phyloP scores from a whole-genome alignment of 2,797 vertebrate species.

The Danio albolineatus region DNA sequence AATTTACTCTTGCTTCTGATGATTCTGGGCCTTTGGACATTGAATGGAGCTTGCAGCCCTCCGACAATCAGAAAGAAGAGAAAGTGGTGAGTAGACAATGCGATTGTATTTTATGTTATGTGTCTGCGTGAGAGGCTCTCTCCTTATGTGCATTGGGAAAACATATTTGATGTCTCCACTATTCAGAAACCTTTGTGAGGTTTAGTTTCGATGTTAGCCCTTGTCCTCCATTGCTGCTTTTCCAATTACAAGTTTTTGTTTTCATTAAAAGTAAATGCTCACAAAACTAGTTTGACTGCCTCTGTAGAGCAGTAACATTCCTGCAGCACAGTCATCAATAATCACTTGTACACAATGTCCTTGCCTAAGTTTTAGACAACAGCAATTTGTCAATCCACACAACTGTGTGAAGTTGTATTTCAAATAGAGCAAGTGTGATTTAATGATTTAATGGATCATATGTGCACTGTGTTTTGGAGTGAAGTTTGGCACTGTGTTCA shows the following conservation, averaged over 20 bases:
- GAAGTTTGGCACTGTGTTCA: no score
- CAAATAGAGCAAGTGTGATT: no score
- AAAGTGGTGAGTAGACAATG: conserved; percentile 82
- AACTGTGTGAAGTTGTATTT: no score
- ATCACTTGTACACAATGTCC: neutral
- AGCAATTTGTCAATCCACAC: no score
- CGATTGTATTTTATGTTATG: conserved; percentile 21
- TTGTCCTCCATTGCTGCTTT: neutral
- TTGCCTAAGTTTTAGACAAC: neutral
- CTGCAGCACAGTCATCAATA: neutral
- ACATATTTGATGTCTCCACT: conserved; percentile 23
- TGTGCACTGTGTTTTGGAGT: no score
- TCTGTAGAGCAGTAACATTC: conserved; percentile 8
- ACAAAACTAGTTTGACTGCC: conserved; percentile 29
- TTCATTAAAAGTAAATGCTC: conserved; percentile 19
- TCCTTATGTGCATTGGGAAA: neutral
- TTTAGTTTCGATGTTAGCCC: conserved; percentile 37
- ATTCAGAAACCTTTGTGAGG: conserved; percentile 22
- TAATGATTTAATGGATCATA: no score
- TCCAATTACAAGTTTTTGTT: conserved; percentile 35
- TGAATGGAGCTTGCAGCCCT: conserved; percentile 89
- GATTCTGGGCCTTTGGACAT: conserved; percentile 90
- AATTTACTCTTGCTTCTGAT: conserved; percentile 75
- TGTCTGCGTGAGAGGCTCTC: conserved; percentile 20
- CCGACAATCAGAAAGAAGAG: conserved; percentile 88